Evolutionary conservation across 2,797 vertebrate genomes (phyloP), one percentile per base, ranked within the genome.

Genomic region (Helarctos malayanus): DNA sequence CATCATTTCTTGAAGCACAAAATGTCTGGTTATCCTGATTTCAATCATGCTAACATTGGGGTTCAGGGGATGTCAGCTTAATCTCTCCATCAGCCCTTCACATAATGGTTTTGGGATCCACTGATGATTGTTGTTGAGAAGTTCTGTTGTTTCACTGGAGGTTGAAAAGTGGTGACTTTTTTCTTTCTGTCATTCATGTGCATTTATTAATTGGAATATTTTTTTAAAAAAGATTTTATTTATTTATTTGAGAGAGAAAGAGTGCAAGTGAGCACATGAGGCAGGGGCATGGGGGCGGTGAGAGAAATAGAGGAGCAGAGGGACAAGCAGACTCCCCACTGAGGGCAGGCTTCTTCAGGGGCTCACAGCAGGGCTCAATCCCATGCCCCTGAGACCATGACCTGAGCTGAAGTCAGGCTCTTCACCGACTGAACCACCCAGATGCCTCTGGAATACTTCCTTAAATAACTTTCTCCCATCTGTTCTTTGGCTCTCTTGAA

Each of bases 81-180:
- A 82, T 91, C 52, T 91, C 57, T 75, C 35, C 47, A 54, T 45
- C 47, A 80, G 35, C 35, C 13, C 81, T 75, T 92, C 16, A 63
- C 19, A 15, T 18, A 63, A 47, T 61, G 54, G 54, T 84, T 84
- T 94, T 56, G 69, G 25, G 63, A 78, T 83, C 35, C 35, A 56
- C 12, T 75, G 41, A 49, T 57, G 57, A 80, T 65, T 73, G 4
- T 81, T 93, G 49, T 23, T 41, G 80, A 85, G 47, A 92, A 96
- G 57, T 92, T 57, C n/a, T 56, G 10, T 75, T 35, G 75, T 92
- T 94, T 92, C 61, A 69, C 19, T 89, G 49, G 19, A 69, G 35
- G 23, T 91, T 91, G 27, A 92, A 91, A 75, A 75, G 49, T n/a
- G 57, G 38, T 89, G 56, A 75, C 75, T 92, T 83, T 78, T 84